phyloP scores from a whole-genome alignment of 2,797 vertebrate genomes.

The Thripadectes ignobilis region DNA sequence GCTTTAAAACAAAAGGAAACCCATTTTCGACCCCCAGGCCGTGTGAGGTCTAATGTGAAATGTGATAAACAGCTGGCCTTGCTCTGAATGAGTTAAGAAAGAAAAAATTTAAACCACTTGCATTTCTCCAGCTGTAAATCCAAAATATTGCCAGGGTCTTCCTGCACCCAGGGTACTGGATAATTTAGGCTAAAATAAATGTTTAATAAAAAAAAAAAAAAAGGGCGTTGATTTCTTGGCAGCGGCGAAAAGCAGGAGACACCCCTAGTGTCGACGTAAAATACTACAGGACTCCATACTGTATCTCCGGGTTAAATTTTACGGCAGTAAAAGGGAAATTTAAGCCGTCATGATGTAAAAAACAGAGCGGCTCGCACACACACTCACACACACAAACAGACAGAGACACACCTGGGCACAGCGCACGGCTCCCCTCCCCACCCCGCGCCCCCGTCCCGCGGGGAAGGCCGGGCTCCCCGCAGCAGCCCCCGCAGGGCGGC shows the following conservation, averaged over 20 bases:
- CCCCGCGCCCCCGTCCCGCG: neutral
- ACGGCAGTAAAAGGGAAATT: slow-evolving; percentile 61
- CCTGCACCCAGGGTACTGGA: neutral
- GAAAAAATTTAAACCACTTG: neutral
- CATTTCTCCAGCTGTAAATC: neutral
- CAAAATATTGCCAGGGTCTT: neutral
- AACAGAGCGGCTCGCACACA: neutral
- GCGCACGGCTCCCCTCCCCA: neutral
- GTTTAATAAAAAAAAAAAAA: slow-evolving; percentile 30
- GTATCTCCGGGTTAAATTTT: slow-evolving; percentile 62
- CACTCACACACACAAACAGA: neutral
- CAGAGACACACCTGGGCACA: neutral
- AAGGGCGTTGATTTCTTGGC: slow-evolving; percentile 78
- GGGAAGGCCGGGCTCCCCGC: neutral
- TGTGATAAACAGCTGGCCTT: neutral
- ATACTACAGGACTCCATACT: slow-evolving; percentile 74
- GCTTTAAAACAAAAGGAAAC: slow-evolving; percentile 4
- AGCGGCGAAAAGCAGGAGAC: slow-evolving; percentile 56
- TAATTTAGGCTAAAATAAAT: slow-evolving; percentile 52
- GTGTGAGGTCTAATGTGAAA: neutral
- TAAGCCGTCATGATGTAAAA: slow-evolving; percentile 60
- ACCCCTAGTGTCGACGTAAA: slow-evolving; percentile 79
- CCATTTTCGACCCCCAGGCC: neutral
- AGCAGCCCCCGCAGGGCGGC: neutral
- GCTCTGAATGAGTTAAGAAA: neutral